phyloP scores from a whole-genome alignment of 2,113 vertebrate genomes.

The Stigmatopora nigra region DNA sequence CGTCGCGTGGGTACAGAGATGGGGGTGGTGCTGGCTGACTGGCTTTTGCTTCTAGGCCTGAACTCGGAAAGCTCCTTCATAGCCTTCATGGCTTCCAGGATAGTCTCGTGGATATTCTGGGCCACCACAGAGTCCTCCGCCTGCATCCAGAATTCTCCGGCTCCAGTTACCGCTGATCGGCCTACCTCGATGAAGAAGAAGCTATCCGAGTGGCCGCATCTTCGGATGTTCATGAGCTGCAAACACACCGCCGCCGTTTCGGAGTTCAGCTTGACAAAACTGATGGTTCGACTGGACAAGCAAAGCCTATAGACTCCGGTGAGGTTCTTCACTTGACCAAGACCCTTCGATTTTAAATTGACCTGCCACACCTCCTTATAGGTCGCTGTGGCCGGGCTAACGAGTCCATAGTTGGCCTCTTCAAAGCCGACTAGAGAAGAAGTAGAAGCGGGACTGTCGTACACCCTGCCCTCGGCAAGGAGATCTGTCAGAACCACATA shows the following conservation, averaged over 20 bases:
- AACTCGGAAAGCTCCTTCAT: constrained; percentile 93
- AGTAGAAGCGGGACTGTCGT: constrained; percentile 64
- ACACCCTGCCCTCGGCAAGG: constrained; percentile 79
- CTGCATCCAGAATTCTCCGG: constrained; percentile 98
- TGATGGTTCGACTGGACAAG: constrained; percentile 85
- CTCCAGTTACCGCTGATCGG: constrained; percentile 87
- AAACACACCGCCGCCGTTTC: constrained; percentile 84
- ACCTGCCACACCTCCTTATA: constrained; percentile 98
- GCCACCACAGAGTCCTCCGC: constrained; percentile 94
- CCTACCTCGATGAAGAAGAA: constrained; percentile 98
- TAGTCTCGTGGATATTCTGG: constrained; percentile 97
- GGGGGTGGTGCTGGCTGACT: constrained; percentile 80
- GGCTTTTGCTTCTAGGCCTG: constrained; percentile 93
- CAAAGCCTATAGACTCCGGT: constrained; percentile 92
- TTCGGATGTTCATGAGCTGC: constrained; percentile 93
- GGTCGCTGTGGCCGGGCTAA: constrained; percentile 67
- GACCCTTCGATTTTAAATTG: constrained; percentile 87
- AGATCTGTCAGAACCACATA: constrained; percentile 82
- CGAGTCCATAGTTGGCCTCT: constrained; percentile 80
- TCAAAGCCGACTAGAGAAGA: constrained; percentile 72
- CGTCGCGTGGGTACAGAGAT: constrained; percentile 73
- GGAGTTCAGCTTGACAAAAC: constrained; percentile 91
- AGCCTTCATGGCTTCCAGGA: constrained; percentile 93
- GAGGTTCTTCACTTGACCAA: constrained; percentile 89
- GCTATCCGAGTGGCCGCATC: constrained; percentile 95